Base-by-base conservation (phyloP, 2,113 vertebrate genomes). In the Gracilinanus agilis region DNA sequence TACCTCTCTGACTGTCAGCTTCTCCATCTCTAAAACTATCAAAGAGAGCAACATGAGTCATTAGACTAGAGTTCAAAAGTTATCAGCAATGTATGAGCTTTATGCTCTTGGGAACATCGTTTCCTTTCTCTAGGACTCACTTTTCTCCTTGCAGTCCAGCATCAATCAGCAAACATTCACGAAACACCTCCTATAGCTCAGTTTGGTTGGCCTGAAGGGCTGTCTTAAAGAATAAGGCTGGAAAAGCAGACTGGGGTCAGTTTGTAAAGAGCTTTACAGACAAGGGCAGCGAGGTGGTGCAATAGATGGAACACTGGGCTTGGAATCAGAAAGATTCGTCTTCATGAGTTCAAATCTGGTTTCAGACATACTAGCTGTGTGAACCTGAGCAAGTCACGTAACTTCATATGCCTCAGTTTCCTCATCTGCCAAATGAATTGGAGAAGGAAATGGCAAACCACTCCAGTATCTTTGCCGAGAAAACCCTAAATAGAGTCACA, bases 1-100 rank as follows among this genome's bases (percentile, higher is more conserved):
- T 90, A 24, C 53, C 23, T 95, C 61, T 94, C 92, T 89, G 29
- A 58, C 55, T 92, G 94, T 94, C 90, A 12, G 55, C 44, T 61
- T 91, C 40, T 40, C 55, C 53, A 27, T 44, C 40, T 95, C 88
- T 92, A 93, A 92, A 56, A 90, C 2, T 25, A 9, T 16, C 1
- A 2, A 83, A 55, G 49, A 61, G 56, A 61, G 21, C 75, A 92
- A 9, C 0, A 90, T 89, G 54, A 92, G 92, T 90, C 58, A 16
- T 0, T 7, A 75, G 6, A 19, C 67, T 34, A n/a, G 67, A n/a
- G 67, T 25, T 40, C 67, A 75, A 40, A 40, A n/a, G 6, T 40
- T 40, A 75, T n/a, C 5, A 2, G 67, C 1, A 75, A n/a, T 11
- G 0, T 7, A 16, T 6, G 13, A n/a, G 34, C 5, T 19, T 16